Conservation (phyloP, 2,113 vertebrate species). For the Oenanthe oenanthe region DNA sequence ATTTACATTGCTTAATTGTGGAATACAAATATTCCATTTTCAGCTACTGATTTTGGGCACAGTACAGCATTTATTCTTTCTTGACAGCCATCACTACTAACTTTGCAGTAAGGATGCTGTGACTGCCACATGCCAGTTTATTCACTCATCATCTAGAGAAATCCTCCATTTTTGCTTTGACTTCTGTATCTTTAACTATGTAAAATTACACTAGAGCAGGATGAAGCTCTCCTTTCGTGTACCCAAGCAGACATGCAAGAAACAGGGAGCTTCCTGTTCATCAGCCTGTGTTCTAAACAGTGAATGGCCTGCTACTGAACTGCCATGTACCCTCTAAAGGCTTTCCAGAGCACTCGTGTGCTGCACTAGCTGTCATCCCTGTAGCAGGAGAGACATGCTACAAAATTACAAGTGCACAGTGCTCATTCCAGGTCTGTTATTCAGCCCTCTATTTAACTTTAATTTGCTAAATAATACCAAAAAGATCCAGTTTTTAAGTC, state of each 20-base stretch:
- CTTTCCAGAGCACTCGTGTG: rapidly evolving
- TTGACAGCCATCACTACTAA: background rate
- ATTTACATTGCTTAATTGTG: background rate
- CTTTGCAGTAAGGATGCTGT: background rate
- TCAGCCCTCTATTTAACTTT: background rate
- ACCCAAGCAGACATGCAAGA: background rate
- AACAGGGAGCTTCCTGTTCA: background rate
- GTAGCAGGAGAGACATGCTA: background rate
- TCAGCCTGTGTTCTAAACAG: background rate
- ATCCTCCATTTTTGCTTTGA: background rate
- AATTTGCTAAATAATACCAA: background rate
- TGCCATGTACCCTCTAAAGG: rapidly evolving
- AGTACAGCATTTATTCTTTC: background rate
- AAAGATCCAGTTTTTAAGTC: background rate
- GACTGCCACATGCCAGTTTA: background rate
- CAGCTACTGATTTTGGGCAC: background rate
- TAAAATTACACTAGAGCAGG: background rate
- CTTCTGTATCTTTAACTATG: background rate
- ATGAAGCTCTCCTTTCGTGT: background rate
- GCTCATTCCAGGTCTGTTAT: background rate
- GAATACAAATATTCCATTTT: background rate
- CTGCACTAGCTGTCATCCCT: background rate
- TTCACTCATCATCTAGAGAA: background rate
- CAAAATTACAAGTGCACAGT: background rate
- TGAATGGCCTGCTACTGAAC: background rate